phyloP scores from a whole-genome alignment of 2,888 invertebrate species.

The Atrina japonica region DNA sequence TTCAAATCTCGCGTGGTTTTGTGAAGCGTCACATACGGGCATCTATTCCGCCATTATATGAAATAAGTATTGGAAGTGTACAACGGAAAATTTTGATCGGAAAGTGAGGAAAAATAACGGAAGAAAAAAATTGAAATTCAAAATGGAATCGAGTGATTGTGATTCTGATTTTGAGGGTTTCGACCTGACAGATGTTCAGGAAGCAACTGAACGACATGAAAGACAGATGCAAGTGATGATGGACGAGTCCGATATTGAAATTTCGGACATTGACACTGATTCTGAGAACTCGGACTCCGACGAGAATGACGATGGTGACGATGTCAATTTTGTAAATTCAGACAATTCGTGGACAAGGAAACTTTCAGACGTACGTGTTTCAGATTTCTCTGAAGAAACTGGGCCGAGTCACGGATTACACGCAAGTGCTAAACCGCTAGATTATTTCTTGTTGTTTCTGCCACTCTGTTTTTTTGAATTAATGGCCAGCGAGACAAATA shows the following conservation, averaged over 20 bases:
- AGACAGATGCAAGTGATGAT: neutral
- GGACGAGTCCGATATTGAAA: slow-evolving; percentile 2
- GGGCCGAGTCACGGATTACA: slow-evolving; percentile 5
- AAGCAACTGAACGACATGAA: neutral
- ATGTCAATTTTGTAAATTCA: neutral
- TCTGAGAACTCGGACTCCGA: neutral
- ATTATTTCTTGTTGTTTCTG: slow-evolving; percentile 5
- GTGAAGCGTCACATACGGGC: too few species aligned
- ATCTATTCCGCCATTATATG: too few species aligned
- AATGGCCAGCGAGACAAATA: neutral
- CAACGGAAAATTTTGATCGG: too few species aligned
- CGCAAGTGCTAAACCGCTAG: neutral
- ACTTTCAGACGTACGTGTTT: neutral
- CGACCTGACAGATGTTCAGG: neutral
- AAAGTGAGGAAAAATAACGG: too few species aligned
- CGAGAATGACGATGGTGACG: neutral
- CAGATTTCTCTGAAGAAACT: slow-evolving; percentile 7
- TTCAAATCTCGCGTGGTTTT: too few species aligned
- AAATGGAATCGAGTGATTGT: neutral
- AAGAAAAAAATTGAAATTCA: too few species aligned
- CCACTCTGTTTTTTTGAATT: neutral
- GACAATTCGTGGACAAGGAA: neutral
- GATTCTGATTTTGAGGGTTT: slow-evolving; percentile 10
- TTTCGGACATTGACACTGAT: too few species aligned
- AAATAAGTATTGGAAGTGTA: too few species aligned